Base-by-base conservation (phyloP, 2,888 invertebrate species). In the Lordiphosa fenestrarum region DNA sequence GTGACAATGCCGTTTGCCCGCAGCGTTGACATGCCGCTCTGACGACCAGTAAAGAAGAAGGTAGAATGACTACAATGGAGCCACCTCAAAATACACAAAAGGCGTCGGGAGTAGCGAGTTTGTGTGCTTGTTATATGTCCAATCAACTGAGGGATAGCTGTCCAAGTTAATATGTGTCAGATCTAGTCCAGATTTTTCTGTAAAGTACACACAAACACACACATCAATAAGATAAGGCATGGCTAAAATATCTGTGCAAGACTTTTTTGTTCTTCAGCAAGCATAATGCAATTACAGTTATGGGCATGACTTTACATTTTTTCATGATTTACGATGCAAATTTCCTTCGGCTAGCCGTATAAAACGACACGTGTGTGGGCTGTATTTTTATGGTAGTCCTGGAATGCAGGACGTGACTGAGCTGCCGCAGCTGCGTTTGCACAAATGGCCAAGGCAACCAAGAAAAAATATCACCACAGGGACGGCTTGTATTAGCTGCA, bases 361-460 rank as follows among this genome's bases (percentile, higher is more conserved):
- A 61, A 48, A 60, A 55, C 58, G 72, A 58, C 60, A 66, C 67
- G 62, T 23, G 49, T 49, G 40, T 47, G 51, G 39, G 49, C 47
- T 37, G 47, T 41, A 2, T 63, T 71, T 69, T 65, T 66, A 54
- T 63, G 57, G 53, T 12, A 35, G 46, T 44, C 50, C 54, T 53
- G 42, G 47, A 41, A 51, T 54, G 57, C 58, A 63, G 64, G 69
- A 80, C 76, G 80, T 75, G 84, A 57, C 64, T 64, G 72, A 72
- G 76, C 66, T 68, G 60, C 62, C 48, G 73, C 59, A 70, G 71
- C 73, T 74, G 80, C 82, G 72, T 84, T 82, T 84, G 84, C 80
- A 84, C 84, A 80, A 84, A 84, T 80, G 73, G 60, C 54, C 39
- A 44, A 53, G 66, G 59, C 81, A 58, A 53, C 66, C 60, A 66